These are phyloP conservation scores for Botrylloides violaceus DNA, from an alignment of 23 tunicate genomes.

Conservation along the genomic window DNA sequence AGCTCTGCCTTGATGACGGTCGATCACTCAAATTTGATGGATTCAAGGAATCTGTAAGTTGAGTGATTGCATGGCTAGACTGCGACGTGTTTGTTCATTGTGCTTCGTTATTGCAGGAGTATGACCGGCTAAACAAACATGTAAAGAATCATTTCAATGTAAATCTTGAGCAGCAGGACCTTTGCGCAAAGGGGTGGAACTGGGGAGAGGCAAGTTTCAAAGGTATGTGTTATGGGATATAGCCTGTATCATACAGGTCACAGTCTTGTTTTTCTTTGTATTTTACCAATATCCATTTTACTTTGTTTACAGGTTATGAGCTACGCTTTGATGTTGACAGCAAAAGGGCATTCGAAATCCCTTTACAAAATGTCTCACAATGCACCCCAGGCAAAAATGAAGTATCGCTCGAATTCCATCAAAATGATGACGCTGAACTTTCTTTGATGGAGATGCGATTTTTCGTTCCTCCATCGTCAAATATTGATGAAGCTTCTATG, in stretches of 20 bases:
- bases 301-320: constrained; percentile 42
- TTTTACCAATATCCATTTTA: background rate
- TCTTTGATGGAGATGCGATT: constrained; percentile 97
- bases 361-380: constrained; percentile 79
- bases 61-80: background rate
- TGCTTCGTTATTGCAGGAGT: constrained; percentile 17
- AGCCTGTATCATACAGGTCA: background rate
- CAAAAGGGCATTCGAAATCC: constrained; percentile 86
- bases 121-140: constrained; percentile 31
- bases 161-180: constrained; percentile 72
- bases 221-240: constrained; percentile 20
- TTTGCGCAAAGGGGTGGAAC: constrained; percentile 95
- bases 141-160: constrained; percentile 32
- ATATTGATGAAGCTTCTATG: constrained; percentile 44
- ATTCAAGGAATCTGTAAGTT: constrained; percentile 69
- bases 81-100: constrained; percentile 16
- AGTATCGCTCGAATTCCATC: constrained; percentile 86
- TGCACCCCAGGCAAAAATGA: constrained; percentile 89
- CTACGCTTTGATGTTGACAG: constrained; percentile 76
- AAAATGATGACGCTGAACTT: constrained; percentile 82
- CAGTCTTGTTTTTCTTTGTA: background rate
- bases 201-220: constrained; percentile 88
- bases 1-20: constrained; percentile 43
- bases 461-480: constrained; percentile 84
- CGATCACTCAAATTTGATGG: constrained; percentile 75